Percentiles rank a stretch among this genome's conserved stretches.
Evolutionary conservation across 2,888 invertebrate genomes (phyloP).

Genomic region (Lycocerus yunnanus): DNA sequence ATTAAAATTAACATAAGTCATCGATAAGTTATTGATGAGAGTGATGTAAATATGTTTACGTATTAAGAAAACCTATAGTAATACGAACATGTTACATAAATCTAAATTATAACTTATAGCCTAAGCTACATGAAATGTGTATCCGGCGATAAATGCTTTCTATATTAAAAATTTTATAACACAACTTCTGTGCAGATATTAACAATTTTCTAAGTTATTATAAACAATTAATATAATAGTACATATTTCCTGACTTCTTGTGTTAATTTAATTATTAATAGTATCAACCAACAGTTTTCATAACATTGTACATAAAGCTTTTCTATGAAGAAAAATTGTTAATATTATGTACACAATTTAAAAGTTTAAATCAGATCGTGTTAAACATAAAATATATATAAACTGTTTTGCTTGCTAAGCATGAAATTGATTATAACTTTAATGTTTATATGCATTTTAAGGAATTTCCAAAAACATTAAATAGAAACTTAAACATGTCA

Average conservation of each 20-base stretch:
- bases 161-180: constrained; percentile 40
- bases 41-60: constrained; percentile 37
- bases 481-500: neutral
- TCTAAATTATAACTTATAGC: constrained; percentile 45
- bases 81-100: constrained; percentile 44
- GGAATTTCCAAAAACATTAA: neutral
- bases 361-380: neutral
- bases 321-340: neutral
- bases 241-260: neutral
- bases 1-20: neutral
- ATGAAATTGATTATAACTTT: neutral
- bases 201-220: constrained; percentile 31
- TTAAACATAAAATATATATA: neutral
- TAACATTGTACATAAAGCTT: neutral
- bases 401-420: neutral
- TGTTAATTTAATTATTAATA: neutral
- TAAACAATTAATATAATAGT: constrained; percentile 4
- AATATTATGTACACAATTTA: neutral
- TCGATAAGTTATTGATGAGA: constrained; percentile 17
- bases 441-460: neutral
- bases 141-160: constrained; percentile 42
- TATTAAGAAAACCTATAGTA: constrained; percentile 33
- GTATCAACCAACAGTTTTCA: neutral
- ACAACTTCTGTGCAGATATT: constrained; percentile 39
- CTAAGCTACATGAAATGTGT: constrained; percentile 40